Conservation (phyloP, 2,797 vertebrate genomes). For the Galaxias olidus region DNA sequence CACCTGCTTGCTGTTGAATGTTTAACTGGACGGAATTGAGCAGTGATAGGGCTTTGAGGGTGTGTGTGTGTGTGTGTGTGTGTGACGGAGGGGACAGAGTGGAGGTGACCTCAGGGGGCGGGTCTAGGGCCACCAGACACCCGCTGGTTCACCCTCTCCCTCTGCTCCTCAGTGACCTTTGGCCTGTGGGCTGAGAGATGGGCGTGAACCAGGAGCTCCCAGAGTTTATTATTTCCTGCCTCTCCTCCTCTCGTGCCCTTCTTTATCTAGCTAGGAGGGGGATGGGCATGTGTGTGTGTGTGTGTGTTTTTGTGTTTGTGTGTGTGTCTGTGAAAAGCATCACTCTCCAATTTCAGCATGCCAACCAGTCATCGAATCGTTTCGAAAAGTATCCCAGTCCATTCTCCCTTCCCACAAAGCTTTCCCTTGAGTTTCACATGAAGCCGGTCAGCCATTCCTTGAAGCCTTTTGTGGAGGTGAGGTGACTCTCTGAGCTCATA, state of each 20-base stretch:
- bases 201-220: slow-evolving; percentile 65
- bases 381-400: no score
- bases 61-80: slow-evolving; percentile 8
- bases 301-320: slow-evolving; percentile 25
- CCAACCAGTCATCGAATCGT: no score
- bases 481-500: no score
- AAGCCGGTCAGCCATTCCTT: no score
- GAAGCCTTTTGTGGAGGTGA: no score
- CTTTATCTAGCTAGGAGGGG: slow-evolving; percentile 35
- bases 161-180: slow-evolving; percentile 61
- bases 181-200: slow-evolving; percentile 64
- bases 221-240: slow-evolving; percentile 80
- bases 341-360: no score
- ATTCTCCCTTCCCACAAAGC: no score
- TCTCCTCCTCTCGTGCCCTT: slow-evolving; percentile 34
- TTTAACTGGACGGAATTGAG: no score
- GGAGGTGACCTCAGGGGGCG: slow-evolving; percentile 55
- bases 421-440: no score
- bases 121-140: slow-evolving; percentile 62
- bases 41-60: not conserved
- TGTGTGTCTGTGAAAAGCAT: slow-evolving; percentile 1
- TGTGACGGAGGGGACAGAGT: slow-evolving; percentile 21
- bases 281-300: slow-evolving; percentile 11
- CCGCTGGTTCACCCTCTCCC: slow-evolving; percentile 63
- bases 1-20: no score